Conservation (phyloP, 2,113 vertebrate genomes). For the Vulpes ferrilata region DNA sequence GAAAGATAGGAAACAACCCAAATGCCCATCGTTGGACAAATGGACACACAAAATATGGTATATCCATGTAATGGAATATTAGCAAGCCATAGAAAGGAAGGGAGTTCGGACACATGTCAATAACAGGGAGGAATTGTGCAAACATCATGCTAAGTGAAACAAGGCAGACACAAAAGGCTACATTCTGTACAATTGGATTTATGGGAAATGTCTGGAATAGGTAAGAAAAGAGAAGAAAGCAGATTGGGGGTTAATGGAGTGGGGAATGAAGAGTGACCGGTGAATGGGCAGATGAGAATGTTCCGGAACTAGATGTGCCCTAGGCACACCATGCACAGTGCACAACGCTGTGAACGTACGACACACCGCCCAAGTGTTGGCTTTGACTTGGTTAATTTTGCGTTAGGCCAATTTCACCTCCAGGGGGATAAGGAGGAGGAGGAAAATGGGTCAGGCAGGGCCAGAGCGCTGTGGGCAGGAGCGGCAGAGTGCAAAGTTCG, state of each 20-base stretch:
- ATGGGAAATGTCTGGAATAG: background rate
- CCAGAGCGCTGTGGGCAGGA: background rate
- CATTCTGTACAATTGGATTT: fast-evolving
- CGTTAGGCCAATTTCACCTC: background rate
- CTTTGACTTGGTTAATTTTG: background rate
- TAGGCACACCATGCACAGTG: background rate
- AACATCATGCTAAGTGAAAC: background rate
- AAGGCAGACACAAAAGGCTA: background rate
- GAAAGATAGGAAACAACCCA: background rate
- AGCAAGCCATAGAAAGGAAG: background rate
- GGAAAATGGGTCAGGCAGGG: background rate
- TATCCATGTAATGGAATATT: background rate
- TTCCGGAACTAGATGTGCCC: background rate
- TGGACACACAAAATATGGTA: background rate
- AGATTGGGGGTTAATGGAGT: background rate
- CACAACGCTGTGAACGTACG: background rate
- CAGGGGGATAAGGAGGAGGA: background rate
- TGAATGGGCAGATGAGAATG: background rate
- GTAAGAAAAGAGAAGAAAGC: background rate
- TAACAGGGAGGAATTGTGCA: background rate
- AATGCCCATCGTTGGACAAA: background rate
- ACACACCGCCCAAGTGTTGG: fast-evolving
- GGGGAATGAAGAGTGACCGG: background rate
- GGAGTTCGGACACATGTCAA: background rate
- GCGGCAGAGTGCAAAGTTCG: background rate